Evolutionary conservation across 2,888 invertebrate species (phyloP).

Genomic region (Hoplodrina ambigua): DNA sequence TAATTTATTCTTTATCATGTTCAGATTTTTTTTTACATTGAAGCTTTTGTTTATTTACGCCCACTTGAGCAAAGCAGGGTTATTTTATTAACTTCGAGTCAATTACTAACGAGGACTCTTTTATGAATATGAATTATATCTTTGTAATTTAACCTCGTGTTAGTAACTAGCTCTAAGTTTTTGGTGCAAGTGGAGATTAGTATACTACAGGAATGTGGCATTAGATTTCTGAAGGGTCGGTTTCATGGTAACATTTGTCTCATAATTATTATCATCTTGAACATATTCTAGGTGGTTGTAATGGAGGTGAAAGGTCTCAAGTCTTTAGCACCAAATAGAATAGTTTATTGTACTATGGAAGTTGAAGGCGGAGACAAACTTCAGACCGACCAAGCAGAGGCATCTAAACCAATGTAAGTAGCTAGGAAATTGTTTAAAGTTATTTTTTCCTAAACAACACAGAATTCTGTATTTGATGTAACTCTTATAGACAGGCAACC

Average conservation of each 20-base stretch:
- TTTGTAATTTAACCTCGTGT: background rate
- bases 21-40: background rate
- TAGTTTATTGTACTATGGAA: conserved; percentile 99
- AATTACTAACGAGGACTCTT: background rate
- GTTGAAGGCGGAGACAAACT: conserved; percentile 99
- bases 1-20: background rate
- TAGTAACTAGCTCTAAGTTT: background rate
- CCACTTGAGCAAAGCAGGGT: background rate
- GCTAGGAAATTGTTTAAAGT: background rate
- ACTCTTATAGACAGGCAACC: too few relatives aligned
- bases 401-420: conserved; percentile 98
- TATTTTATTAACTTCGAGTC: background rate
- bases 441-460: too few relatives aligned
- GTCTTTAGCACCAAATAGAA: conserved; percentile 98
- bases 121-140: background rate
- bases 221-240: background rate
- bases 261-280: conserved; percentile 44
- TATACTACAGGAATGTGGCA: too few relatives aligned
- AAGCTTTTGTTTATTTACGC: background rate
- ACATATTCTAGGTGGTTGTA: conserved; percentile 95
- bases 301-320: conserved; percentile 99
- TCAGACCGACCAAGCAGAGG: conserved; percentile 99
- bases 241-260: conserved; percentile 20
- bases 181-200: background rate
- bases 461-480: too few relatives aligned